Conservation (phyloP, 2,888 invertebrate genomes). For the Dyspetes luteomarginatus region DNA sequence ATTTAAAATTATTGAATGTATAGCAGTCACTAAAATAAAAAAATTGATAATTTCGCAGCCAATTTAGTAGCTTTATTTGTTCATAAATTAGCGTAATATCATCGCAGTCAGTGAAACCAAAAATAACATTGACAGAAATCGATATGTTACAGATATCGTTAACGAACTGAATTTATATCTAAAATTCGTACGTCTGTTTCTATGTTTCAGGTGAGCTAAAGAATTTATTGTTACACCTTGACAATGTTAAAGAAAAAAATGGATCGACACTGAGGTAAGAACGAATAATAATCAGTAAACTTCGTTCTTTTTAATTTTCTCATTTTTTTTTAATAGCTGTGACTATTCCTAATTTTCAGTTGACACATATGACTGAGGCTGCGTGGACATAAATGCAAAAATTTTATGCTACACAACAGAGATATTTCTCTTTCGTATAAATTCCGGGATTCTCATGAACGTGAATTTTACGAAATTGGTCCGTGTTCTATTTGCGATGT, state of each 20-base stretch:
- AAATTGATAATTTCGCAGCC: too few relatives aligned
- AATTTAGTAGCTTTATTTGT: too few relatives aligned
- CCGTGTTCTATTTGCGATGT: slow-evolving; percentile 41
- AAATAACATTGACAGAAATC: too few relatives aligned
- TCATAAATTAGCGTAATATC: too few relatives aligned
- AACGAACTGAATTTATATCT: slow-evolving; percentile 3
- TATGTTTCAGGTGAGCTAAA: slow-evolving; percentile 74
- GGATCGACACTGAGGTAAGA: slow-evolving; percentile 12
- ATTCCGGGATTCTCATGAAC: slow-evolving; percentile 11
- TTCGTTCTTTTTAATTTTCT: background rate
- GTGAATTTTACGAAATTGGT: slow-evolving; percentile 28
- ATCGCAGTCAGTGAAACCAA: too few relatives aligned
- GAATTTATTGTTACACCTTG: background rate
- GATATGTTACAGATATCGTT: too few relatives aligned
- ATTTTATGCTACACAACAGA: slow-evolving; percentile 8
- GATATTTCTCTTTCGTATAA: background rate
- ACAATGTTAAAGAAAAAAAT: slow-evolving; percentile 5
- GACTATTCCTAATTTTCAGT: background rate
- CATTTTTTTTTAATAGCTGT: background rate
- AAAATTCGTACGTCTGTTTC: slow-evolving; percentile 33
- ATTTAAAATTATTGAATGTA: too few relatives aligned
- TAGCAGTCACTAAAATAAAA: too few relatives aligned
- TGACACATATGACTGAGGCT: slow-evolving; percentile 18
- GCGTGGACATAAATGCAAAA: slow-evolving; percentile 3
- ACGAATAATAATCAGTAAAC: background rate